Evolutionary conservation across 2,888 invertebrate genomes (phyloP), one percentile per base, ranked within the genome.

Genomic region (Drosophila paramelanica): DNA sequence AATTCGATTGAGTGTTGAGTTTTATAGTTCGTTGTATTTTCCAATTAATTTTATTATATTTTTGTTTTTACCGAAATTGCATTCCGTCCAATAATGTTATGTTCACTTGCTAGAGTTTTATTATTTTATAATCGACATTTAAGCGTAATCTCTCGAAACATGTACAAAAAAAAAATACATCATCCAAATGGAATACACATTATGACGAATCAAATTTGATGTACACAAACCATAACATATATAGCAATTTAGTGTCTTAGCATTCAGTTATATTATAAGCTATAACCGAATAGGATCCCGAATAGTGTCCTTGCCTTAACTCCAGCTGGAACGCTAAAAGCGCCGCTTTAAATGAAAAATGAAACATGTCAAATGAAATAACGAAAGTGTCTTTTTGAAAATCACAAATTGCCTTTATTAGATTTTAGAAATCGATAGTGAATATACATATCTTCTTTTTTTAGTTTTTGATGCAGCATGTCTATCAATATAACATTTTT

Each of bases 351-450:
- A 23, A 23, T 23, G 23, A 23, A 23, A 23, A 23, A 31, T 11
- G 46, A 49, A 50, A 46, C 7, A 27, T 7, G 27, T 27, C 31
- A 70, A 65, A 31, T 42, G 53, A 47, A 38, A 66, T 61, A 53
- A 50, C 47, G 53, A 80, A 72, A 64, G 77, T 87, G 85, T 84
- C 81, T 85, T 79, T 57, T 55, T 52, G 38, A 33, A 59, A 64
- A 73, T 77, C 79, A 74, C 82, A 84, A 83, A 83, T 77, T 89
- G 90, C 90, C 90, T 90, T 84, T 88, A 86, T 58, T 90, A 81
- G 90, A 89, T 90, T 90, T 88, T 88, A 89, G 79, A 90, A 90
- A 90, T 89, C 85, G 62, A 77, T 73, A 83, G 65, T 53, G 41
- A 69, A 69, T 56, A 49, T 56, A 46, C 71, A 51, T 14, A 46